Conservation (phyloP, 2,797 vertebrate species). For the Molossus molossus region DNA sequence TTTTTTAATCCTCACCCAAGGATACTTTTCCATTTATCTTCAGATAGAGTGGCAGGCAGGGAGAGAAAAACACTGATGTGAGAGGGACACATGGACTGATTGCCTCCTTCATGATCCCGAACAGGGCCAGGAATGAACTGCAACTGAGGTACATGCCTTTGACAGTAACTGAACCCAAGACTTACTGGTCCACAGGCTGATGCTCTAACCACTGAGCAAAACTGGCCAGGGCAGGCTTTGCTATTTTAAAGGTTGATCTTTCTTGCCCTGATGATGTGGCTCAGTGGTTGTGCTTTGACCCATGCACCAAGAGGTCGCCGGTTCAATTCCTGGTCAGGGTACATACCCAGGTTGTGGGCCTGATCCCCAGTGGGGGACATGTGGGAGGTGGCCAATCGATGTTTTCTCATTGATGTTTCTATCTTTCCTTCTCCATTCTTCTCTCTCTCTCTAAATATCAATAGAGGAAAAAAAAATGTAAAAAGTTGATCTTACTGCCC, state of each 20-base stretch:
- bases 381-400: too few relatives aligned
- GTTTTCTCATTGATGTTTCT: too few relatives aligned
- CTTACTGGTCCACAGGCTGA: neutral
- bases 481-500: too few relatives aligned
- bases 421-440: too few relatives aligned
- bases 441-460: too few relatives aligned
- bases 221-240: neutral
- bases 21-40: neutral
- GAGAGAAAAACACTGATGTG: neutral
- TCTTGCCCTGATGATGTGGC: neutral
- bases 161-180: neutral
- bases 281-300: too few relatives aligned
- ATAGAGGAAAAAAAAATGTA: too few relatives aligned
- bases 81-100: neutral
- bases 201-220: neutral
- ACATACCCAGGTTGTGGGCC: too few relatives aligned
- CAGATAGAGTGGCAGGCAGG: neutral
- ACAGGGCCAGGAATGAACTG: neutral
- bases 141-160: neutral
- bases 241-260: slow-evolving; percentile 26
- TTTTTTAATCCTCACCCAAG: neutral
- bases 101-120: neutral
- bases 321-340: too few relatives aligned
- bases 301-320: too few relatives aligned
- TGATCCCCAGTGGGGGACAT: too few relatives aligned